Base-by-base conservation (phyloP, 2,113 vertebrate genomes). In the Pteruthius melanotis region DNA sequence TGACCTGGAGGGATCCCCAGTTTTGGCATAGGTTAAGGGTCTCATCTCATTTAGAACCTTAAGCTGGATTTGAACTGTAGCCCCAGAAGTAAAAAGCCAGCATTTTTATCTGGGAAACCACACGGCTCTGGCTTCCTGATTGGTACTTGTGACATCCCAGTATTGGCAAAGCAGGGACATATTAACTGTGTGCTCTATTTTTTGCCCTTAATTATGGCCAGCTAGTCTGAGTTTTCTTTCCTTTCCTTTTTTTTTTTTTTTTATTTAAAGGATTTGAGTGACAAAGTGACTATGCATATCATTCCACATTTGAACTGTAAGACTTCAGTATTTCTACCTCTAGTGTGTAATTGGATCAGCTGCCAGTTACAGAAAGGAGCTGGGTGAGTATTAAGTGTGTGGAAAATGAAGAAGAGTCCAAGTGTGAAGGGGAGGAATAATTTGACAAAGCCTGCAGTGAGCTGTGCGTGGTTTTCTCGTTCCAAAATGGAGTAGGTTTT, bases 361-460 rank as follows among this genome's bases (percentile, higher is more conserved):
- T 97, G 85, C 87, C 82, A 92, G 69, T 92, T 96, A 96, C 89
- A 93, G 75, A 93, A 96, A 94, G 93, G 94, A 95, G 70, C 81
- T 92, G 82, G 64, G 93, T 90, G 91, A 96, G 97, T 96, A 84
- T 69, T 86, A 97, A 97, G 65, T 57, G 89, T 86, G 81, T 96
- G 93, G 95, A 97, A 95, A 97, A 97, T 94, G 82, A 94, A 80
- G 75, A 97, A 94, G 74, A 93, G 66, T 84, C 89, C 92, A 96
- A 97, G 96, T 95, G 93, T 96, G 91, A 95, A 95, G 93, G 97
- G 96, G 96, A 96, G 95, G 96, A 96, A 97, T 96, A 97, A 97
- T 97, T 97, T 95, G 94, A 95, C 93, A 95, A 96, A 94, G 90
- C 94, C 95, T 96, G 94, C 95, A 94, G 95, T 39, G 88, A 96